Evolutionary conservation across 2,888 invertebrate genomes (phyloP).

Genomic region (Trissolcus brochymenae): DNA sequence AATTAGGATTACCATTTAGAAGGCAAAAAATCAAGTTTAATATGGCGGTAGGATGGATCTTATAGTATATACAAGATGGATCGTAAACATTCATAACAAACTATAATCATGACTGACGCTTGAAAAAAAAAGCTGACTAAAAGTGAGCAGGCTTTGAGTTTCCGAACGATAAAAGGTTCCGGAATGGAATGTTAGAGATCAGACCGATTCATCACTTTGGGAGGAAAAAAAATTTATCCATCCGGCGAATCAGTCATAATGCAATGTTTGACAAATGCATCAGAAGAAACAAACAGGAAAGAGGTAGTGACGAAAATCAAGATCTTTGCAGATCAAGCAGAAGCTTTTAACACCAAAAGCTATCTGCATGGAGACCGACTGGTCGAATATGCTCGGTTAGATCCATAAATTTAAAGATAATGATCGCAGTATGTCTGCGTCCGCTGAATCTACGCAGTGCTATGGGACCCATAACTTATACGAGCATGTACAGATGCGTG

Average conservation of each 20-base stretch:
- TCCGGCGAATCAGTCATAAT: conserved; percentile 25
- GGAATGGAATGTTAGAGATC: no score
- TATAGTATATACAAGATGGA: no score
- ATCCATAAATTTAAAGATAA: conserved; percentile 75
- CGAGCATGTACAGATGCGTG: conserved; percentile 64
- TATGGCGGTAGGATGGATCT: no score
- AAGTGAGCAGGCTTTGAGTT: no score
- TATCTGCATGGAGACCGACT: conserved; percentile 60
- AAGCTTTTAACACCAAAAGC: conserved; percentile 66
- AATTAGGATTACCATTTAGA: no score
- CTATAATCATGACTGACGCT: no score
- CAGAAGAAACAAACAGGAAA: conserved; percentile 37
- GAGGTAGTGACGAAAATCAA: conserved; percentile 54
- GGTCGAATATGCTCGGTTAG: conserved; percentile 59
- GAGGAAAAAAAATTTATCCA: background rate
- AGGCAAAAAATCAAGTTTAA: no score
- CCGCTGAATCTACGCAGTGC: conserved; percentile 74
- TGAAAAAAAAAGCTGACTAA: no score
- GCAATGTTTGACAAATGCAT: conserved; percentile 40
- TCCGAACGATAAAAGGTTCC: no score
- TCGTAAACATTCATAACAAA: no score
- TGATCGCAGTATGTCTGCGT: conserved; percentile 76
- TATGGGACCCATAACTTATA: conserved; percentile 75
- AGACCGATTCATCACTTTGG: background rate
- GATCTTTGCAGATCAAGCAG: conserved; percentile 59